Conservation (phyloP, 2,888 invertebrate genomes). For the Agriopis leucophaearia region DNA sequence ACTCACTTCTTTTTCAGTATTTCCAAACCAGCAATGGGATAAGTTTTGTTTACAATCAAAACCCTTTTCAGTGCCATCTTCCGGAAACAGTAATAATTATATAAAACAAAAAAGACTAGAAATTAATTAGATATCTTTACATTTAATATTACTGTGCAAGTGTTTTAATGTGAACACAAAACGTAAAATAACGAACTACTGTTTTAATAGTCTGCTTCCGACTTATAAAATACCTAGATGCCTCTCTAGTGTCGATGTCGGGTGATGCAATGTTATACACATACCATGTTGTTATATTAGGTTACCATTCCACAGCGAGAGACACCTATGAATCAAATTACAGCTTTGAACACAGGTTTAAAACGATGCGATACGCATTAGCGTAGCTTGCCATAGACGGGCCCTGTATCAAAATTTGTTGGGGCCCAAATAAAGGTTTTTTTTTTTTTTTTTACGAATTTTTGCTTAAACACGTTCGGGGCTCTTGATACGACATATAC, state of each 20-base stretch:
- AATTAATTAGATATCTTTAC: not conserved
- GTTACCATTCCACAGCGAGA: not conserved
- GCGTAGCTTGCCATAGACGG: too few relatives aligned
- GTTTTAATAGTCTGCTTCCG: constrained; percentile 1
- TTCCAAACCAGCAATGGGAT: constrained; percentile 67
- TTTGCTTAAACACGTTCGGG: too few relatives aligned
- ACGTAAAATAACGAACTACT: not conserved
- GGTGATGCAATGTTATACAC: constrained; percentile 4
- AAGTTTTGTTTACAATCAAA: constrained; percentile 71
- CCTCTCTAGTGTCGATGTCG: not conserved
- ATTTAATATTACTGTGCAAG: too few relatives aligned
- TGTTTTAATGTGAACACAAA: too few relatives aligned
- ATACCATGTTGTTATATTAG: not conserved
- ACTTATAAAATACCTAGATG: not conserved
- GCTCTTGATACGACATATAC: too few relatives aligned
- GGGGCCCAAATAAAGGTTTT: too few relatives aligned
- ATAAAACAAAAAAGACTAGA: not conserved
- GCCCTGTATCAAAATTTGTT: too few relatives aligned
- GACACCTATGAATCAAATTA: too few relatives aligned
- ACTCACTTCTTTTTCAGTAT: constrained; percentile 72
- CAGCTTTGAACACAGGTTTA: too few relatives aligned
- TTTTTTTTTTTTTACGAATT: too few relatives aligned
- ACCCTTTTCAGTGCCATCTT: constrained; percentile 69
- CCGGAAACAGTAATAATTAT: not conserved
- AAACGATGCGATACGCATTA: too few relatives aligned